Base-by-base conservation (phyloP, 2,888 invertebrate species). In the Sussaba pulchella region DNA sequence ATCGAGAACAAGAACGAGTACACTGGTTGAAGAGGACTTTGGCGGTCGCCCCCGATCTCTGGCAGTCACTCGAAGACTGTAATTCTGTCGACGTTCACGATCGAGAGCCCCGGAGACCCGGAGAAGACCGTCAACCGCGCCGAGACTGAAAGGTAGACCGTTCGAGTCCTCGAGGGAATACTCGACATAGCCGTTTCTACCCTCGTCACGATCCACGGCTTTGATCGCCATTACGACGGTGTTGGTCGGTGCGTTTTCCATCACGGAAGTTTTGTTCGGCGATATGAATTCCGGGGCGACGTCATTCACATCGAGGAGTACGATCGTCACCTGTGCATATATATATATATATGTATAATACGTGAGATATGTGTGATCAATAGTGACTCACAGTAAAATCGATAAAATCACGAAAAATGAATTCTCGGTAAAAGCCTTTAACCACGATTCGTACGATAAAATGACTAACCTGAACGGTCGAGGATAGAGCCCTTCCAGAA, bases 301-400 rank as follows among this genome's bases (percentile, higher is more conserved):
- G 92, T 99, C 98, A 93, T 99, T 98, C 82, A 98, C 96, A 92
- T 99, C 98, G 90, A 96, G 95, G 70, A 99, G 93, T 82, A 96
- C 95, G 84, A 98, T 96, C 66, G 96, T 96, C 74, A 98, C 98
- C 98, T 98, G 93, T 84, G 92, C 52, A 61, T n/a, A 88, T 76
- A 31, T 6, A 31, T 31, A 31, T 31, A 31, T 31, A 31, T 31
- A 31, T 31, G 6, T 31, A 43, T 43, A n/a, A 6, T 31, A 31
- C 6, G 31, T 31, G 9, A 36, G 39, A 9, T 6, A 36, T 6
- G 39, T 36, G 9, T 36, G 39, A 36, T 36, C 9, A 36, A 36
- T 9, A 4, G 9, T 36, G 39, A 36, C 9, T 36, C 5, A 36
- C 9, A 9, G 9, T 36, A 36, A 36, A 36, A 36, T 6, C 39